Conservation (phyloP, 2,113 vertebrate genomes). For the Antennarius striatus region DNA sequence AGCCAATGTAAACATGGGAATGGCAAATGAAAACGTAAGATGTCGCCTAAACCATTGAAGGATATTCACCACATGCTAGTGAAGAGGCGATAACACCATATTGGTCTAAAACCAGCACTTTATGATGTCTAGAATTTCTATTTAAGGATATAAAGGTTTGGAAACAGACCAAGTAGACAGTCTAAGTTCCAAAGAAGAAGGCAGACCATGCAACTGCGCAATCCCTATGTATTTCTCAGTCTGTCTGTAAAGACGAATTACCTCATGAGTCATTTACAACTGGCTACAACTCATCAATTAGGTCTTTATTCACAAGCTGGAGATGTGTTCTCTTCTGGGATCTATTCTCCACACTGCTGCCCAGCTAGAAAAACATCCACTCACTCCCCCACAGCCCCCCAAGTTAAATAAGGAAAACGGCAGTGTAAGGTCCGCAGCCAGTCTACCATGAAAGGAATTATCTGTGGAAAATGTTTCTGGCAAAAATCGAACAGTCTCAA, state of each 20-base stretch:
- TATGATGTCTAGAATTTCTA: conserved; percentile 15
- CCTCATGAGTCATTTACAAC: conserved; percentile 76
- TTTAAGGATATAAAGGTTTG: conserved; percentile 22
- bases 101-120: conserved; percentile 12
- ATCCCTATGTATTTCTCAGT: conserved; percentile 40
- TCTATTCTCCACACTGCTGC: conserved; percentile 74
- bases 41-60: not conserved
- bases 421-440: conserved; percentile 66
- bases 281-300: conserved; percentile 73
- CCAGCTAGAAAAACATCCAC: conserved; percentile 79
- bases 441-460: conserved; percentile 77
- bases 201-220: conserved; percentile 44
- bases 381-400: conserved; percentile 55
- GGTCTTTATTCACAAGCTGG: conserved; percentile 74
- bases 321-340: conserved; percentile 78
- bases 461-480: conserved; percentile 79
- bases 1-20: conserved; percentile 14
- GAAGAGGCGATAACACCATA: conserved; percentile 2
- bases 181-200: conserved; percentile 25
- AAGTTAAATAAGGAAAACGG: conserved; percentile 78
- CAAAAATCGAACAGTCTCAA: conserved; percentile 54
- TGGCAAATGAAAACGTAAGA: not conserved
- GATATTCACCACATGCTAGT: not conserved
- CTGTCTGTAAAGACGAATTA: conserved; percentile 61
- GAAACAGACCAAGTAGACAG: conserved; percentile 32